These are phyloP conservation scores for Drosophila neutralis DNA, from an alignment of 2,888 invertebrate genomes.

Conservation along the genomic window DNA sequence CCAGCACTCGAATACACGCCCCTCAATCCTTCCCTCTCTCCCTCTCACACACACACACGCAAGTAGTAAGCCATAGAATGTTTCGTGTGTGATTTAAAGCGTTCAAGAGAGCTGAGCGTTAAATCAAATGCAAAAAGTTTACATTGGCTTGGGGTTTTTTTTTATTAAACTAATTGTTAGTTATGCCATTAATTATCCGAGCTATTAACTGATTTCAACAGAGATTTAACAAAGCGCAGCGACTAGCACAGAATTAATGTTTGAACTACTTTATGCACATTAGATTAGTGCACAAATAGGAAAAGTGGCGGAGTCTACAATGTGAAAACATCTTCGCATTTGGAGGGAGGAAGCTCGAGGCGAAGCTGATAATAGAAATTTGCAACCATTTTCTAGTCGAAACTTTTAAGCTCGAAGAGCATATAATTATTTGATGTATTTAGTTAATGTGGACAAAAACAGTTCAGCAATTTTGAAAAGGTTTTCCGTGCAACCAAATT, in stretches of 20 bases:
- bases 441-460: neutral
- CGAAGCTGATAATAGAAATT: neutral
- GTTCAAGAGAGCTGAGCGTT: slow-evolving; percentile 15
- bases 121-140: slow-evolving; percentile 34
- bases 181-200: slow-evolving; percentile 8
- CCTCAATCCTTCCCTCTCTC: neutral
- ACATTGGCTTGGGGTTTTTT: slow-evolving; percentile 8
- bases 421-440: neutral
- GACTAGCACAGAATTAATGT: neutral
- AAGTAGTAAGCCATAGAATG: slow-evolving; percentile 8
- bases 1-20: slow-evolving; percentile 10
- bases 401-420: neutral
- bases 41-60: neutral
- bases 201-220: slow-evolving; percentile 2
- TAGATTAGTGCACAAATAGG: neutral
- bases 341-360: neutral
- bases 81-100: slow-evolving; percentile 29
- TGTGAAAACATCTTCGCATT: neutral
- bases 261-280: neutral
- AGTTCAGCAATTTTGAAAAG: neutral
- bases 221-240: neutral
- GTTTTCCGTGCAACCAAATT: neutral
- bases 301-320: neutral
- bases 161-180: slow-evolving; percentile 13
- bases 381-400: neutral